A percentile compares a stretch with the other conserved stretches of the same genome.
Conservation (phyloP, 2,797 vertebrate species). For the Lutjanus campechanus region DNA sequence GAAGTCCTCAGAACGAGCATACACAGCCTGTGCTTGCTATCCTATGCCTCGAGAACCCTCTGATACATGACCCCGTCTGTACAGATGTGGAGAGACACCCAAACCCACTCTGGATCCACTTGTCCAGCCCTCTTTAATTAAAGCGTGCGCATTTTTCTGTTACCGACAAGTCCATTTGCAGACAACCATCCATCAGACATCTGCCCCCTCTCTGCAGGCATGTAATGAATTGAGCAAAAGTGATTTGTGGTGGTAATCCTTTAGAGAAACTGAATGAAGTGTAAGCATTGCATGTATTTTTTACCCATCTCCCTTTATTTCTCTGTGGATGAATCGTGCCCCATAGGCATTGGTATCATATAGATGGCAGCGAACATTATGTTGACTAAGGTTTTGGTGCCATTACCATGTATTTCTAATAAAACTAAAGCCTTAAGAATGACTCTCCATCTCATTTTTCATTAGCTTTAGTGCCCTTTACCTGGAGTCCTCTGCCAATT, state of each 20-base stretch:
- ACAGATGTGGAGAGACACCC: slow-evolving; percentile 64
- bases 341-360: slow-evolving; percentile 77
- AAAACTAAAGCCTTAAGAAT: slow-evolving; percentile 78
- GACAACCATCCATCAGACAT: slow-evolving; percentile 85
- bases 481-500: slow-evolving; percentile 72
- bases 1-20: slow-evolving; percentile 7
- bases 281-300: slow-evolving; percentile 81
- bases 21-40: slow-evolving; percentile 10
- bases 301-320: slow-evolving; percentile 67
- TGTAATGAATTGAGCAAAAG: slow-evolving; percentile 84
- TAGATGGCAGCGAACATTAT: slow-evolving; percentile 80
- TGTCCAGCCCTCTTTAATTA: slow-evolving; percentile 84
- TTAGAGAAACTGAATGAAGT: slow-evolving; percentile 79
- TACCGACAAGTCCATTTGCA: slow-evolving; percentile 84
- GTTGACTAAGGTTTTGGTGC: slow-evolving; percentile 81
- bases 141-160: slow-evolving; percentile 83
- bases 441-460: slow-evolving; percentile 80
- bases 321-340: slow-evolving; percentile 76
- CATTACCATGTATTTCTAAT: slow-evolving; percentile 85
- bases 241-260: slow-evolving; percentile 84
- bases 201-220: slow-evolving; percentile 77
- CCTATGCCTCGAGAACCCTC: slow-evolving; percentile 24
- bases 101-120: slow-evolving; percentile 74
- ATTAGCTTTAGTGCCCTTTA: slow-evolving; percentile 82
- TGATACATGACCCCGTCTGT: slow-evolving; percentile 56